phyloP scores from a whole-genome alignment of 1,140 invertebrate species.

The Cyclargus thomasi region DNA sequence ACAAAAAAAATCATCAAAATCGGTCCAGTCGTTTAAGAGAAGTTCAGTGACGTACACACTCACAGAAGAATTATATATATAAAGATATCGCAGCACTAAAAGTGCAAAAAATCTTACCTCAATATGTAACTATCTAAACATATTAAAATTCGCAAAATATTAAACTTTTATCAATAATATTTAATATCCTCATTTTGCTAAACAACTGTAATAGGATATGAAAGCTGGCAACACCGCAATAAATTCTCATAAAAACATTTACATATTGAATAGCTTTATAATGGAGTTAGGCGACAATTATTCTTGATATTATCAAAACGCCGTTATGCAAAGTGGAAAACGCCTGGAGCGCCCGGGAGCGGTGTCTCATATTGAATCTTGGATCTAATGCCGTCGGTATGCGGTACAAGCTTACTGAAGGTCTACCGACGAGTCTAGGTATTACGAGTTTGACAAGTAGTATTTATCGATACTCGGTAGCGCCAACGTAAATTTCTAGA shows the following conservation, averaged over 20 bases:
- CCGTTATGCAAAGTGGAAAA: constrained; percentile 8
- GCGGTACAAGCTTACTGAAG: background rate
- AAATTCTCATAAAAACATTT: background rate
- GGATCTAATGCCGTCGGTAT: background rate
- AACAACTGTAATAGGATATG: background rate
- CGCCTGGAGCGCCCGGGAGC: background rate
- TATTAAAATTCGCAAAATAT: no score
- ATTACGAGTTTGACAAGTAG: no score
- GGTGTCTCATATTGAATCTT: constrained; percentile 15
- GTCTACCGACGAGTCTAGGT: no score
- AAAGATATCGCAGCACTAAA: no score
- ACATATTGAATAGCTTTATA: constrained; percentile 9
- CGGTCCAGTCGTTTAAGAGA: no score
- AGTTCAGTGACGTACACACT: no score
- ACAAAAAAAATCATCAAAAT: no score
- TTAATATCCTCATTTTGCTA: background rate
- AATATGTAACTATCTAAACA: no score
- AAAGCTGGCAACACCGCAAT: background rate
- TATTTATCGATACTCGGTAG: no score
- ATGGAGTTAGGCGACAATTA: constrained; percentile 7
- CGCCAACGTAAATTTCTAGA: no score
- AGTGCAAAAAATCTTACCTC: no score
- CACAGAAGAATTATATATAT: no score
- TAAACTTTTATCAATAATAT: background rate
- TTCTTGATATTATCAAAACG: constrained; percentile 15